Base-by-base conservation (phyloP, 2,888 invertebrate species). In the Frankliniella intonsa region DNA sequence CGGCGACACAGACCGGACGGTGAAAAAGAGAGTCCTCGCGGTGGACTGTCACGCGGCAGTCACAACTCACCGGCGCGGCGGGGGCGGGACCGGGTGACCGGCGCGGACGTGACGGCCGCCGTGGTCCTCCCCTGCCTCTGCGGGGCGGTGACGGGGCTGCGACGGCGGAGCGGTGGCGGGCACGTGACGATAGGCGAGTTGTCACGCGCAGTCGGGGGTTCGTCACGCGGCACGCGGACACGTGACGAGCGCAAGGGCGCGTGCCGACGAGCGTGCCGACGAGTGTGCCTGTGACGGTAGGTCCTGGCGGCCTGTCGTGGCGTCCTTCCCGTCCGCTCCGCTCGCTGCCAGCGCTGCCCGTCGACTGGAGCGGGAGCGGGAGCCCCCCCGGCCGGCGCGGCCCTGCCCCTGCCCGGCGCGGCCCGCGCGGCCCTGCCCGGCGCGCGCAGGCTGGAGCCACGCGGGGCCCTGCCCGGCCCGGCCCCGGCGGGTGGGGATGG, bases 311-410 rank as follows among this genome's bases (percentile, higher is more conserved):
- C 38, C 38, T 5, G 38, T 38, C 55, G 14, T 55, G 55, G 10
- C 10, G 51, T 11, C 51, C 51, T n/a, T n/a, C 17, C 55, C 62
- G 62, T 62, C 62, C 62, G 17, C 11, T 62, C 62, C 62, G 62
- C 62, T n/a, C 38, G 38, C 38, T 38, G 38, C 62, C 62, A 62
- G 62, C 14, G 62, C 62, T 62, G 62, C 62, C 62, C n/a, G 83
- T 84, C 51, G 80, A 83, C 80, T 84, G 84, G 55, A 82, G n/a
- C 84, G 17, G 83, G 81, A 19, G 50, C 80, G 2, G 81, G 82
- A 17, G 80, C 80, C 27, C 62, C 55, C 5, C 82, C 82, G 17
- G 65, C 81, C 51, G 82, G 82, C 5, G 25, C 17, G 38, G 51
- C 76, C 51, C 81, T 81, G 55, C 10, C 79, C 19, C n/a, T 79